phyloP scores from a whole-genome alignment of 1,140 invertebrate genomes.

The Dendrolimus kikuchii region DNA sequence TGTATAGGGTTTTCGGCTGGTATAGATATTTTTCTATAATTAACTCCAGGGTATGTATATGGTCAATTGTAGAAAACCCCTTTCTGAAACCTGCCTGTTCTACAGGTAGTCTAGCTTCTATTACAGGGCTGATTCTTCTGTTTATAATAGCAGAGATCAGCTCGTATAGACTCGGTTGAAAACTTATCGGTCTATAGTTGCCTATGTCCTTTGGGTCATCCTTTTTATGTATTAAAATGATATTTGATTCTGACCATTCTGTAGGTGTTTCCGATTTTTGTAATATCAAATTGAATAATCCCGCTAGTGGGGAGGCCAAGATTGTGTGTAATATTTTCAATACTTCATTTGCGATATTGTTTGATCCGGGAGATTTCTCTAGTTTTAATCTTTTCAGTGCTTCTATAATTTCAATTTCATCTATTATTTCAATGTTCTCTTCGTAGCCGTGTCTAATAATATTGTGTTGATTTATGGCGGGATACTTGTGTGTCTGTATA shows the following conservation, averaged over 20 bases:
- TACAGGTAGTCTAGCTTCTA: conserved; percentile 7
- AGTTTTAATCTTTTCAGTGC: conserved; percentile 8
- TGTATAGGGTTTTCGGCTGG: too few species aligned
- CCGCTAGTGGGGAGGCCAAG: neutral
- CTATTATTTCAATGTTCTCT: conserved; percentile 1
- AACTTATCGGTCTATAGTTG: conserved; percentile 7
- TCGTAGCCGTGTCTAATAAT: too few species aligned
- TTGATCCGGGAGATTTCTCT: conserved; percentile 8
- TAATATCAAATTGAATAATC: conserved; percentile 10
- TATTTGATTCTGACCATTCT: too few species aligned
- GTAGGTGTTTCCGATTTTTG: conserved; percentile 1
- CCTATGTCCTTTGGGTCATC: conserved; percentile 1
- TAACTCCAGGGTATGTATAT: too few species aligned
- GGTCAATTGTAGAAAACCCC: conserved; percentile 7
- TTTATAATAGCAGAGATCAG: conserved; percentile 9
- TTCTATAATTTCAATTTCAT: conserved; percentile 6
- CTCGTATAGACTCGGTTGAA: conserved; percentile 9
- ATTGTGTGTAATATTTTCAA: conserved; percentile 4
- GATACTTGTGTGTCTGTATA: too few species aligned
- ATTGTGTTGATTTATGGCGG: too few species aligned
- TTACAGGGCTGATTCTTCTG: neutral
- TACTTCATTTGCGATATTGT: conserved; percentile 8
- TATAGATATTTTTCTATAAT: too few species aligned
- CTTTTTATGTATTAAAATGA: conserved; percentile 4
- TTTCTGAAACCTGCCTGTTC: conserved; percentile 12